phyloP scores from a whole-genome alignment of 2,113 vertebrate genomes.

The Coracopsis vasa region DNA sequence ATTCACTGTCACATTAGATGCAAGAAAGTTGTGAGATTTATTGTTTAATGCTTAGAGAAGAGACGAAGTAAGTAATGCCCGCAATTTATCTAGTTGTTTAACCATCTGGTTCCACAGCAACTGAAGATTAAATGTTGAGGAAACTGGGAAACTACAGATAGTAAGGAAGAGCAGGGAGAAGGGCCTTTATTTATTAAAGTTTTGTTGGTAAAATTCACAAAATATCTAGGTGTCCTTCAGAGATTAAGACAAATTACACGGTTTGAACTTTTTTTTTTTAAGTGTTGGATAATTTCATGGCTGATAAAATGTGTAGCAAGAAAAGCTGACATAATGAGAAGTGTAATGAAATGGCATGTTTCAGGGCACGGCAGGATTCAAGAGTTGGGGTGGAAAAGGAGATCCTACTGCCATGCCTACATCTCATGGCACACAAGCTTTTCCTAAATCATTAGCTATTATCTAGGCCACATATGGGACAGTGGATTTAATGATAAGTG shows the following conservation, averaged over 20 bases:
- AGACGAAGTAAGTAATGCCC: slow-evolving; percentile 48
- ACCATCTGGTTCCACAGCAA: slow-evolving; percentile 75
- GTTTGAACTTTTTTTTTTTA: background rate
- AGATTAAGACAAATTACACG: background rate
- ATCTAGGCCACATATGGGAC: background rate
- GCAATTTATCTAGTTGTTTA: slow-evolving; percentile 75
- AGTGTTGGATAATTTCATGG: background rate
- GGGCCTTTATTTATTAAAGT: background rate
- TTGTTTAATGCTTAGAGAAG: slow-evolving; percentile 52
- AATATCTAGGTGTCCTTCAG: background rate
- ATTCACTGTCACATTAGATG: background rate
- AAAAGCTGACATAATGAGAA: background rate
- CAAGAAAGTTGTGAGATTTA: slow-evolving; percentile 43
- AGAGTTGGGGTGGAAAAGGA: background rate
- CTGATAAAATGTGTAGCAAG: background rate
- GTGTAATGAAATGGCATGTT: background rate
- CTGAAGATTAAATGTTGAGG: slow-evolving; percentile 64
- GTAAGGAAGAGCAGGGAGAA: background rate
- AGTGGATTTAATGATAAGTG: background rate
- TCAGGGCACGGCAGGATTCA: background rate
- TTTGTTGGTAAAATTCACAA: background rate
- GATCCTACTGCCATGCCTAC: background rate
- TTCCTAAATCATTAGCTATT: background rate
- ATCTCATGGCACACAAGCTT: background rate
- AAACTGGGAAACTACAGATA: background rate